Evolutionary conservation across 2,797 vertebrate species (phyloP).

Genomic region (Tenualosa thibaudeaui): DNA sequence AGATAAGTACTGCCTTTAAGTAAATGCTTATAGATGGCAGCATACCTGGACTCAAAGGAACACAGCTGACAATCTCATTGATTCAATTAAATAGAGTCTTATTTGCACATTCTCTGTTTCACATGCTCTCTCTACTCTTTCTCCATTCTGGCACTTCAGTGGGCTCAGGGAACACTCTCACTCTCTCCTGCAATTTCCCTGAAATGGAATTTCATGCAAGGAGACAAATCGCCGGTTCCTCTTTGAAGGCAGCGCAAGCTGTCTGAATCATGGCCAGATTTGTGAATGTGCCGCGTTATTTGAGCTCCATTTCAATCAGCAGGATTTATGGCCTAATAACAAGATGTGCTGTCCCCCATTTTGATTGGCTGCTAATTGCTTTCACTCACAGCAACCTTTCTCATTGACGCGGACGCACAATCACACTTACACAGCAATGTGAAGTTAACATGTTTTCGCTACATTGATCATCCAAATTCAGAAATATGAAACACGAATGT

Average conservation of each 20-base stretch:
- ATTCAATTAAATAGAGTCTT: background rate
- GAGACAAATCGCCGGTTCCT: constrained; percentile 9
- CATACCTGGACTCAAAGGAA: background rate
- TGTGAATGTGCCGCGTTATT: constrained; percentile 1
- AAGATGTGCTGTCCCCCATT: background rate
- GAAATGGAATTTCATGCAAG: constrained; percentile 23
- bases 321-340: background rate
- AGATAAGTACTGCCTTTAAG: background rate
- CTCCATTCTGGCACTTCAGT: constrained; percentile 9
- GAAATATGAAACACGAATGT: background rate
- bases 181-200: constrained; percentile 24
- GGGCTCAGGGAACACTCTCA: background rate
- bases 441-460: background rate
- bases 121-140: background rate
- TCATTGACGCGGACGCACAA: background rate
- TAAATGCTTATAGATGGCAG: background rate
- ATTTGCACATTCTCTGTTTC: background rate
- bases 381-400: background rate
- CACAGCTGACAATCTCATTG: background rate
- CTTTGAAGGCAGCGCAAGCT: background rate
- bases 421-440: background rate
- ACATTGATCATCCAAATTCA: background rate
- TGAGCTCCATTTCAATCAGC: background rate
- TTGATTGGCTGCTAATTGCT: background rate
- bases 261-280: constrained; percentile 4